phyloP scores from a whole-genome alignment of 2,888 invertebrate genomes.

The Heteromyza rotundicornis region DNA sequence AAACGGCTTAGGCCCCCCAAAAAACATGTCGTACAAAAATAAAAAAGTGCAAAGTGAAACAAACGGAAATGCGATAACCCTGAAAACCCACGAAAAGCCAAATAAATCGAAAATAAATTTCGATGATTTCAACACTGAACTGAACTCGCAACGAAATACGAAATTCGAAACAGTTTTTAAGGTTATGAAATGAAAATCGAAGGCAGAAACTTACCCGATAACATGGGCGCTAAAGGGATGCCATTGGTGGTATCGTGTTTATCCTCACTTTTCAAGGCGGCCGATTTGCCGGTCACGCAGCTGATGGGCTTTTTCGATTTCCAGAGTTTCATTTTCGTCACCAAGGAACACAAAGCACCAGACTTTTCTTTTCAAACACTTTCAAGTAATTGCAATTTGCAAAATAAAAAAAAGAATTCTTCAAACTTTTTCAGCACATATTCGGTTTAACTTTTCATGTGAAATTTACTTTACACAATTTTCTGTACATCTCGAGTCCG shows the following conservation, averaged over 20 bases:
- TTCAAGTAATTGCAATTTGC: too few species aligned
- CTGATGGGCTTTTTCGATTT: conserved; percentile 62
- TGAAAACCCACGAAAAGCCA: conserved; percentile 31
- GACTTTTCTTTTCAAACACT: too few species aligned
- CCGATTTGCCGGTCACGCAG: conserved; percentile 61
- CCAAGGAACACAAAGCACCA: too few species aligned
- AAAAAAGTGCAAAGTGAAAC: conserved; percentile 33
- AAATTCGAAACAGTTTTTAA: conserved; percentile 10
- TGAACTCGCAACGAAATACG: neutral
- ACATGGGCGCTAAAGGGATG: conserved; percentile 57
- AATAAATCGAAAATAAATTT: conserved; percentile 30
- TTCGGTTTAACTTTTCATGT: too few species aligned
- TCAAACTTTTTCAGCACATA: too few species aligned
- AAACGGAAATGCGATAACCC: conserved; percentile 51
- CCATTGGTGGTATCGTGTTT: conserved; percentile 31
- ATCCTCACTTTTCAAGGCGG: conserved; percentile 51
- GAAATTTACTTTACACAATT: too few species aligned
- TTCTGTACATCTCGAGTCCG: too few species aligned
- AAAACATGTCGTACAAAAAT: conserved; percentile 29
- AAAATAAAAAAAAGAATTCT: too few species aligned
- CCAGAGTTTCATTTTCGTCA: conserved; percentile 62
- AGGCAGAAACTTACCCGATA: conserved; percentile 50
- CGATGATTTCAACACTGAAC: too few species aligned
- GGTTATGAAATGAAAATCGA: conserved; percentile 7
- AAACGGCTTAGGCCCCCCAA: too few species aligned